Conservation (phyloP, 1,140 invertebrate genomes). For the Leptopilina clavipes region DNA sequence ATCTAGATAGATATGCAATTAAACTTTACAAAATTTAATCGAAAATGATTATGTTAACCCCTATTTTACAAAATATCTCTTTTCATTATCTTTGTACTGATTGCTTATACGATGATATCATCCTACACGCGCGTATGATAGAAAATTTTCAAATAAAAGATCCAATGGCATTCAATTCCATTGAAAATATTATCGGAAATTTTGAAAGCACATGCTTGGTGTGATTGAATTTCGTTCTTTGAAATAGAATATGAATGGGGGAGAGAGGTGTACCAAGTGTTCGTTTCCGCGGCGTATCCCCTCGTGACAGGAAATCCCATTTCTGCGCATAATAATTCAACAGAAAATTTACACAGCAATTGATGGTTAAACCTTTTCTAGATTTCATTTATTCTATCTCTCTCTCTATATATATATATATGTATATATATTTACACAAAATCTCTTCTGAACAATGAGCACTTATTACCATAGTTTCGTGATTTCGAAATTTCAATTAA, state of each 20-base stretch:
- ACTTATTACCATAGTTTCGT: no score
- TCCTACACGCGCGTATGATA: not conserved
- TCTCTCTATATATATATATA: no score
- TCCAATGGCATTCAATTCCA: conserved; percentile 3
- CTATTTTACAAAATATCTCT: conserved; percentile 22
- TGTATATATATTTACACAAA: no score
- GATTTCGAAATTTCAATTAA: no score
- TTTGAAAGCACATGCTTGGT: conserved; percentile 27
- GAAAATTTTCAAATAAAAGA: conserved; percentile 28
- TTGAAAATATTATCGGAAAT: conserved; percentile 30
- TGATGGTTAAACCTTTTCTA: not conserved
- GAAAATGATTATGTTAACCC: not conserved
- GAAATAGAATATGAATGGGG: conserved; percentile 25
- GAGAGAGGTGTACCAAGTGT: not conserved
- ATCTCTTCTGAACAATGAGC: not conserved
- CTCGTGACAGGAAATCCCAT: conserved; percentile 20
- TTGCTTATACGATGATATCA: conserved; percentile 11
- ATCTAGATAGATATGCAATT: not conserved
- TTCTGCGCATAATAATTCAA: conserved; percentile 8
- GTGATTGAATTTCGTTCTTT: conserved; percentile 35
- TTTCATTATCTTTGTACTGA: conserved; percentile 22
- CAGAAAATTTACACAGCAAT: conserved; percentile 11
- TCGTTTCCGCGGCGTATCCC: conserved; percentile 21
- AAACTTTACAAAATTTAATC: not conserved
- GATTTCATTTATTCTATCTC: not conserved